Evolutionary conservation across 2,888 invertebrate genomes (phyloP).

Genomic region (Pedicia rivosa): DNA sequence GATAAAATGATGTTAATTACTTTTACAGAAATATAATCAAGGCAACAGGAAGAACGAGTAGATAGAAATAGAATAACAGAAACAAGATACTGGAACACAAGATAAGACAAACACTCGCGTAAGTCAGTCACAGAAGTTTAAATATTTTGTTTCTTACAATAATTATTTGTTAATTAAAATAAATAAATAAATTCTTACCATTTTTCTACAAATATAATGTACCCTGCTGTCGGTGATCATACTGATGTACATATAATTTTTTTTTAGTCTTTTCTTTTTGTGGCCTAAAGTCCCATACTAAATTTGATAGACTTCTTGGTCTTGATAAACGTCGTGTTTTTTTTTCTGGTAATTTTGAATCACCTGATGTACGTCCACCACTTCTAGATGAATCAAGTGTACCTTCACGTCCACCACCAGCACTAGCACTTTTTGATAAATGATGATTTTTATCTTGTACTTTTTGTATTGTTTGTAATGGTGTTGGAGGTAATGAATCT

Average conservation of each 20-base stretch:
- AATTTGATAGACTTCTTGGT: conserved; percentile 72
- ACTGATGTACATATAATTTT: conserved; percentile 31
- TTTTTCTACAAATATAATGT: conserved; percentile 30
- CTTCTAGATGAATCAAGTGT: conserved; percentile 84
- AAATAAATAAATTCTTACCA: no score
- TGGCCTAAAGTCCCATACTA: conserved; percentile 59
- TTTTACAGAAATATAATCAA: no score
- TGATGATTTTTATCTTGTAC: conserved; percentile 12
- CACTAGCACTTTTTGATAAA: conserved; percentile 23
- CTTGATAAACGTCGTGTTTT: conserved; percentile 64
- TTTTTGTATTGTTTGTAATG: conserved; percentile 11
- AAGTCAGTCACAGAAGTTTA: no score
- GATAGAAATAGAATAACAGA: no score
- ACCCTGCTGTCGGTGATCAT: conserved; percentile 31
- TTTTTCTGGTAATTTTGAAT: conserved; percentile 74
- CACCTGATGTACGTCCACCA: conserved; percentile 72
- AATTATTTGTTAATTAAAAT: no score
- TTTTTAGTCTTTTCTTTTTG: conserved; percentile 32
- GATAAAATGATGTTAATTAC: no score
- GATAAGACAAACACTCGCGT: no score
- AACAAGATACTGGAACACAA: no score
- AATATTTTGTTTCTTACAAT: no score
- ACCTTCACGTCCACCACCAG: conserved; percentile 42
- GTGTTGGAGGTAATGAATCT: conserved; percentile 25
- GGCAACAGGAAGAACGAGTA: no score